Evolutionary conservation across 2,113 vertebrate species (phyloP).

Genomic region (Macrotis lagotis): DNA sequence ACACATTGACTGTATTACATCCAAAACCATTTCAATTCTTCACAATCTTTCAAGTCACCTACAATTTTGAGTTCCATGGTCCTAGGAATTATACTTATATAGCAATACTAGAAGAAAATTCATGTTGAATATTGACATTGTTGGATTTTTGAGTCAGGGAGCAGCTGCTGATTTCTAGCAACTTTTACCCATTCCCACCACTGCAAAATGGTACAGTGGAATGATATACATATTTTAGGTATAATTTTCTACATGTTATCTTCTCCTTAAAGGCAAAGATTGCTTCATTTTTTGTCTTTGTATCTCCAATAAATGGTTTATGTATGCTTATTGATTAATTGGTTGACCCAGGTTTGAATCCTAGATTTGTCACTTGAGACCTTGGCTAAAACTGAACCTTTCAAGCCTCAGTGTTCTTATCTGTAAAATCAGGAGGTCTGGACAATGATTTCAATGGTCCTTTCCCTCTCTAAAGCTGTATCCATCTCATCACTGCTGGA

Average conservation of each 20-base stretch:
- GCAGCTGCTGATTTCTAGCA: not conserved
- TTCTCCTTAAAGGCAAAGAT: not conserved
- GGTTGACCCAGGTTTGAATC: not conserved
- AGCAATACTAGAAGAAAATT: not conserved
- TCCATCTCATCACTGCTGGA: not conserved
- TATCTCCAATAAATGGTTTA: not conserved
- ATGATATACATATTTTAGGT: not conserved
- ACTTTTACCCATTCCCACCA: not conserved
- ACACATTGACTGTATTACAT: not conserved
- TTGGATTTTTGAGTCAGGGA: not conserved
- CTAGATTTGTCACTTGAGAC: not conserved
- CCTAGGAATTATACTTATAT: not conserved
- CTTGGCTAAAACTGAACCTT: not conserved
- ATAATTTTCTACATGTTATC: not conserved
- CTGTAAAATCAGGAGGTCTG: not conserved
- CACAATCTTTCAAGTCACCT: not conserved
- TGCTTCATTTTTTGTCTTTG: not conserved
- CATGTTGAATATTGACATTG: not conserved
- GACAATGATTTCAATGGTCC: not conserved
- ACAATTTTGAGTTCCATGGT: not conserved
- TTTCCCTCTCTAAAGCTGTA: not conserved
- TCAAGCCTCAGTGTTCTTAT: not conserved
- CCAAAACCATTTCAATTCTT: not conserved
- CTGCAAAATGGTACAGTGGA: not conserved
- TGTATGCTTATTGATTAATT: not conserved